Base-by-base conservation (phyloP, 1,140 invertebrate genomes). In the Atta colombica region DNA sequence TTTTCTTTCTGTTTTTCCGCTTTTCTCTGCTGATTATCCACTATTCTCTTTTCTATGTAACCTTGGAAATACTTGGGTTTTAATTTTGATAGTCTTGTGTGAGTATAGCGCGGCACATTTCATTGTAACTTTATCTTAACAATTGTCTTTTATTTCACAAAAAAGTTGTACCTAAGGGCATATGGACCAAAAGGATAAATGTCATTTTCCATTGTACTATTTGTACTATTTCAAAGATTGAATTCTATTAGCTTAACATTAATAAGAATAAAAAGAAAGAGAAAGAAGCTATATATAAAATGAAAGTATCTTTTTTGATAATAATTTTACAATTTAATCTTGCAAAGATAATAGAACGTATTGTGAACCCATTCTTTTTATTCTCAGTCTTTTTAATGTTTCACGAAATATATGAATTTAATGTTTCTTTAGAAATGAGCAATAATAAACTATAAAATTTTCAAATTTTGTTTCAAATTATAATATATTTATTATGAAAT, bases 1-100 rank as follows among this genome's bases (percentile, higher is more conserved):
- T 7, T 63, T 28, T 65, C 51, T 28, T 18, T 53, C 28, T n/a
- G 2, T 58, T 49, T 78, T 65, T 25, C 14, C 51, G 4, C 6
- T 49, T 31, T 31, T 39, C 39, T 31, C 51, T 21, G 12, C 25
- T 45, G 21, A 78, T 66, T 81, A 71, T 58, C 63, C 18, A n/a
- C 2, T 3, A 18, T 51, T 7, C 28, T 49, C 16, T 28, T 39
- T 39, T 55, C 7, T 68, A 58, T 58, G n/a, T 58, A 55, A 80
- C n/a, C 28, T 16, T 49, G 31, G 31, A 4, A 69, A 14, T 78
- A 35, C 28, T 25, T 25, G n/a, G n/a, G 49, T 53, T 80, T 55
- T 80, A 55, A 80, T 68, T 80, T 80, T 55, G 28, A 81, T 71
- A 7, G 28, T 14, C 49, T 53, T 8, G 8, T 45, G 39, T 39